Evolutionary conservation across 2,888 invertebrate genomes (phyloP).

Genomic region (Perdita meconis): DNA sequence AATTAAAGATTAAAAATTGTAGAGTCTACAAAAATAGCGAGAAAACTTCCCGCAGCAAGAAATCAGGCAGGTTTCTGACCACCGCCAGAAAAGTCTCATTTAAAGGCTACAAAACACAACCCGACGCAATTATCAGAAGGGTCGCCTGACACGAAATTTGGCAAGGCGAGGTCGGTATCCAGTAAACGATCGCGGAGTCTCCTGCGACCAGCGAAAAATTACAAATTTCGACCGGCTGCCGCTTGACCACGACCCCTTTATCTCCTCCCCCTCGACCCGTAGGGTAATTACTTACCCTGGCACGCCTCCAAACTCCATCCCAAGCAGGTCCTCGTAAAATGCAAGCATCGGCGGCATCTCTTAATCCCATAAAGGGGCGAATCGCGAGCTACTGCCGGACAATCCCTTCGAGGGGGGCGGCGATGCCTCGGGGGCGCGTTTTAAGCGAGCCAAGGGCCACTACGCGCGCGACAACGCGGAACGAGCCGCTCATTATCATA

Average conservation of each 20-base stretch:
- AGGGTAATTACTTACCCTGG: slow-evolving; percentile 59
- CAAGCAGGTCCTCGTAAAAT: slow-evolving; percentile 36
- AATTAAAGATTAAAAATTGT: too few relatives aligned
- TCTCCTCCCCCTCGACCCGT: slow-evolving; percentile 7
- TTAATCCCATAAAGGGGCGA: slow-evolving; percentile 51
- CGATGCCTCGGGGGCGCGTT: slow-evolving; percentile 19
- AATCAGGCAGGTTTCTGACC: not conserved
- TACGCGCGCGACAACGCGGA: slow-evolving; percentile 34
- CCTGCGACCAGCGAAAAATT: slow-evolving; percentile 20
- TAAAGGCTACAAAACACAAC: not conserved
- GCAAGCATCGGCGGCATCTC: slow-evolving; percentile 47
- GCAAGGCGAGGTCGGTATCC: not conserved
- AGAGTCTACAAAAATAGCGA: too few relatives aligned
- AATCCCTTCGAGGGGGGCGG: slow-evolving; percentile 4
- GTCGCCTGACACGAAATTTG: not conserved
- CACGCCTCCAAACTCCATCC: slow-evolving; percentile 44
- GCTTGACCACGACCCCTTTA: slow-evolving; percentile 37
- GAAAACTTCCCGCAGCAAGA: too few relatives aligned
- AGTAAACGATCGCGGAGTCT: not conserved
- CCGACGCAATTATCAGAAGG: not conserved
- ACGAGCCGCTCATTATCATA: slow-evolving; percentile 64
- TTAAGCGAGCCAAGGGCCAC: slow-evolving; percentile 19
- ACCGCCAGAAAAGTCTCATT: not conserved
- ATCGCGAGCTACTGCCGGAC: slow-evolving; percentile 38
- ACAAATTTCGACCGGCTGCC: slow-evolving; percentile 17